These are phyloP conservation scores for Phalacrocorax brasilianus DNA, from an alignment of 2,113 vertebrate genomes.

Conservation along the genomic window DNA sequence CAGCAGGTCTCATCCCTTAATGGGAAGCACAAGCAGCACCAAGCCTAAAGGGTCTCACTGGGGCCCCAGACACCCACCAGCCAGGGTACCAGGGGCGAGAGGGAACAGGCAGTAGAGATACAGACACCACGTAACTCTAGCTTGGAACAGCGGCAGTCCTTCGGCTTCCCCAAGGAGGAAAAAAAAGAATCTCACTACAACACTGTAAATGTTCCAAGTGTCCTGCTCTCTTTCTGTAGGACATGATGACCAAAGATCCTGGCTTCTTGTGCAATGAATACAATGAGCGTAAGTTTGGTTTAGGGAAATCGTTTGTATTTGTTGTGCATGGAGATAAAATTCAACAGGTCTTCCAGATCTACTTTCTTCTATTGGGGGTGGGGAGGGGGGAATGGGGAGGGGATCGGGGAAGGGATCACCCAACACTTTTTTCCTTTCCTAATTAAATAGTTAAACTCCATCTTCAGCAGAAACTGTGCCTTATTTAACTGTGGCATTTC, in stretches of 20 bases:
- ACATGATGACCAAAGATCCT: neutral
- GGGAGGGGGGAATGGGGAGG: too few relatives aligned
- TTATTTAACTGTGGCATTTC: neutral
- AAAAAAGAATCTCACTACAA: neutral
- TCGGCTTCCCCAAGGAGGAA: neutral
- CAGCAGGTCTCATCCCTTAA: neutral
- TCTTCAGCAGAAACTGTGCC: neutral
- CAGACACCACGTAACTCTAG: neutral
- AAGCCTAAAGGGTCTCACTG: neutral
- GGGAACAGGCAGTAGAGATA: neutral
- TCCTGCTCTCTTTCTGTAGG: neutral
- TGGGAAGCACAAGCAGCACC: neutral
- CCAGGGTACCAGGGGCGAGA: neutral
- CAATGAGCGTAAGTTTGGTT: neutral
- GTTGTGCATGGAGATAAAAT: neutral
- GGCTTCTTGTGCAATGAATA: neutral
- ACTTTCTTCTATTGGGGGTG: neutral
- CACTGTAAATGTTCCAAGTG: neutral
- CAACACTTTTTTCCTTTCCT: neutral
- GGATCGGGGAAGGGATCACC: neutral
- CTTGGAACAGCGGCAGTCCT: neutral
- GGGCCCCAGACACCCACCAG: neutral
- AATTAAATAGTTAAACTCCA: neutral
- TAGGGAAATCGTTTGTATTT: neutral
- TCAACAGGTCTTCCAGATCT: neutral